phyloP scores from a whole-genome alignment of 1,140 invertebrate species.

The Zaprionus tsacasi region DNA sequence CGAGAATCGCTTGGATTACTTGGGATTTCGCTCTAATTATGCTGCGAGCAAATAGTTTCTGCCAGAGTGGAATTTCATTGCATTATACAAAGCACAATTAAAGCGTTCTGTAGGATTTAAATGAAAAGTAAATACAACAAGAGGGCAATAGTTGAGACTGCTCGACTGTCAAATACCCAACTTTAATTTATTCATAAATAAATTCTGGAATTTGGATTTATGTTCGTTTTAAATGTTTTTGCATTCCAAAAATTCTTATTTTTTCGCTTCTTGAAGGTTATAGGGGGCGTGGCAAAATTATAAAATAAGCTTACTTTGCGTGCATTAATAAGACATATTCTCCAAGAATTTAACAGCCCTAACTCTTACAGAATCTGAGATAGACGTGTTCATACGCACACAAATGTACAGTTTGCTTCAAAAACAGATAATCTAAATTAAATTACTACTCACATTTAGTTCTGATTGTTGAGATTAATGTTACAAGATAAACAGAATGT shows the following conservation, averaged over 20 bases:
- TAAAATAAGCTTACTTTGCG: no score
- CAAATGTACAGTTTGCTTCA: not conserved
- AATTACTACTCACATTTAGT: not conserved
- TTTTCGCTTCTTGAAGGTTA: no score
- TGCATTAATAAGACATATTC: no score
- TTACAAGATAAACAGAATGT: not conserved
- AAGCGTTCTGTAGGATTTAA: not conserved
- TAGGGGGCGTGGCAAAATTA: no score
- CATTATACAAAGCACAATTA: not conserved
- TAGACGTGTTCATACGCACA: not conserved
- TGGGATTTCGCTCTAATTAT: constrained; percentile 9
- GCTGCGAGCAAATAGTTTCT: constrained; percentile 9
- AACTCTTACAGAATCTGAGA: not conserved
- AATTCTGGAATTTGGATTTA: no score
- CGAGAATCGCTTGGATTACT: not conserved
- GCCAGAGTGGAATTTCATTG: not conserved
- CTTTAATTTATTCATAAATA: no score
- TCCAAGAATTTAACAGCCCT: no score
- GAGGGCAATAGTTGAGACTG: no score
- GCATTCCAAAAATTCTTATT: no score
- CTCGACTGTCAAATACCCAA: no score
- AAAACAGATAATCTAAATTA: not conserved
- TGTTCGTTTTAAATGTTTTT: no score
- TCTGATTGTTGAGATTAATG: not conserved
- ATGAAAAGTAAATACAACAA: not conserved